Evolutionary conservation across 2,113 vertebrate species (phyloP).

Genomic region (Bothrops jararaca): DNA sequence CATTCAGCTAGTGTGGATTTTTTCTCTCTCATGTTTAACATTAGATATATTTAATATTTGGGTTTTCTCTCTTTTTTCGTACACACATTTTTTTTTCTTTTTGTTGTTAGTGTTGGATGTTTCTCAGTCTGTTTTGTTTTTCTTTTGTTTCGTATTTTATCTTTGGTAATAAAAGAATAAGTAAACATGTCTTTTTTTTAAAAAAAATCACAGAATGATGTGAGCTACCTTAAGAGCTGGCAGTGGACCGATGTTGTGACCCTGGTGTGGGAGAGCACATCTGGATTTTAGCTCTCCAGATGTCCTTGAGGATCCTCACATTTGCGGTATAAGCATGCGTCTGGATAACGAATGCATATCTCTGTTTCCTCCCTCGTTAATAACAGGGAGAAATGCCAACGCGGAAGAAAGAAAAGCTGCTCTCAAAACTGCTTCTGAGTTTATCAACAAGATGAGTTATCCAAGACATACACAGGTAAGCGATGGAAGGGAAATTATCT

Average conservation of each 20-base stretch:
- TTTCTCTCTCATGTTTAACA: too few relatives aligned
- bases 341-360: too few relatives aligned
- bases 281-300: not conserved
- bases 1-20: too few relatives aligned
- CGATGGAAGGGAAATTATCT: accelerated
- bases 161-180: too few relatives aligned
- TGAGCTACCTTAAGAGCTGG: not conserved
- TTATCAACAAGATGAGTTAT: slow-evolving; percentile 95
- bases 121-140: too few relatives aligned
- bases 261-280: too few relatives aligned
- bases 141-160: too few relatives aligned
- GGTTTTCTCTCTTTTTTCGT: too few relatives aligned
- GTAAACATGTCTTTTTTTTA: too few relatives aligned
- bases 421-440: slow-evolving; percentile 88
- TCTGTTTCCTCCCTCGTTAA: not conserved
- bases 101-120: too few relatives aligned
- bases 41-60: too few relatives aligned
- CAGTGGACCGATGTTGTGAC: not conserved
- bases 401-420: slow-evolving; percentile 89
- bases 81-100: too few relatives aligned
- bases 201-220: not conserved
- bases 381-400: slow-evolving; percentile 85
- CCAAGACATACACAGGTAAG: slow-evolving; percentile 88
- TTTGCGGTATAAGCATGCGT: not conserved
- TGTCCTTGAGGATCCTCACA: not conserved